These are phyloP conservation scores for Clistopyga incitator DNA, from an alignment of 2,888 invertebrate genomes.

Conservation along the genomic window DNA sequence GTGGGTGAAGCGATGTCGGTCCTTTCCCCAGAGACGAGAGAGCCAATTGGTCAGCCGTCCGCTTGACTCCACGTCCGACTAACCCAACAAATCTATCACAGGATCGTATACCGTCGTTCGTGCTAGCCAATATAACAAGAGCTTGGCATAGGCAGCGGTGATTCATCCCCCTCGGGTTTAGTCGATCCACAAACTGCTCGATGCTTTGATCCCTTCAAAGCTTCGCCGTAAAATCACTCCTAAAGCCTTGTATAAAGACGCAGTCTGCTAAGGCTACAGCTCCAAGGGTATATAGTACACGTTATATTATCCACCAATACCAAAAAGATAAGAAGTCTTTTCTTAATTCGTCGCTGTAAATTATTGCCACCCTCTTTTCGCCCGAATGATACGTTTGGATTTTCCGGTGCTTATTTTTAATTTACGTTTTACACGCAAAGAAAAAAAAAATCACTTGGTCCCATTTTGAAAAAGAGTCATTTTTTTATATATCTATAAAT, in stretches of 20 bases:
- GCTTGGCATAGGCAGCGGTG: constrained; percentile 12
- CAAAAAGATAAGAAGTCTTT: not conserved
- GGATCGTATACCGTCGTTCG: constrained; percentile 22
- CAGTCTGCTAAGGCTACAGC: not conserved
- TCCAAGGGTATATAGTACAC: not conserved
- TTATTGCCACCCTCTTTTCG: not conserved
- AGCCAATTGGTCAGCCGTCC: constrained; percentile 54
- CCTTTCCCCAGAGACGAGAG: constrained; percentile 24
- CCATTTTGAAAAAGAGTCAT: too few relatives aligned
- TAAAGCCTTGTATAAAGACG: constrained; percentile 2
- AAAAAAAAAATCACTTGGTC: too few relatives aligned
- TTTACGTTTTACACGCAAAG: too few relatives aligned
- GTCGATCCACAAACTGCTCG: constrained; percentile 29
- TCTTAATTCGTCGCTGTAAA: not conserved
- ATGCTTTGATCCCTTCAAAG: constrained; percentile 37
- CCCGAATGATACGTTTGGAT: too few relatives aligned
- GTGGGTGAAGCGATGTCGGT: constrained; percentile 9
- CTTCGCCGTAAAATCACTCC: constrained; percentile 40
- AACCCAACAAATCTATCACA: constrained; percentile 47
- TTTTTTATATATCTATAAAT: too few relatives aligned
- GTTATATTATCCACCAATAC: not conserved
- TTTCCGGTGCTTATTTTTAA: too few relatives aligned
- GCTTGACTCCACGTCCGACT: constrained; percentile 48
- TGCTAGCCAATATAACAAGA: constrained; percentile 23
- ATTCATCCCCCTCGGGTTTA: constrained; percentile 21